These are phyloP conservation scores for Datnioides undecimradiatus DNA, from an alignment of 2,113 vertebrate genomes.

Conservation along the genomic window DNA sequence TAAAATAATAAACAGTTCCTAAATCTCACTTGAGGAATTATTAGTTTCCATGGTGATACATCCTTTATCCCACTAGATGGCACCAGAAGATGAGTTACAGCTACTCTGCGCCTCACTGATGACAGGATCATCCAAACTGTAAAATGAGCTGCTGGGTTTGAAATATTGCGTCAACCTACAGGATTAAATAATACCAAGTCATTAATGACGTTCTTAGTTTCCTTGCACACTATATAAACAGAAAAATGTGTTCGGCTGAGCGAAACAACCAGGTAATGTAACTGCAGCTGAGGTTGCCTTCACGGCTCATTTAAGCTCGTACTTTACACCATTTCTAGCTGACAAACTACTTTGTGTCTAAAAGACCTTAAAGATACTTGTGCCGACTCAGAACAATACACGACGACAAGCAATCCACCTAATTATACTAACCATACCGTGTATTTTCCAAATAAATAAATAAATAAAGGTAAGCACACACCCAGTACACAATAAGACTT, in stretches of 20 bases:
- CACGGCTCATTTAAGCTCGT: neutral
- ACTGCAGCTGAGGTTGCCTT: slow-evolving; percentile 39
- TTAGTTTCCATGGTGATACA: neutral
- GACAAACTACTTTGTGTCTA: too few relatives aligned
- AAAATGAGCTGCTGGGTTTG: neutral
- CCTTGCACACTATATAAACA: too few relatives aligned
- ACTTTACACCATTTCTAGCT: too few relatives aligned
- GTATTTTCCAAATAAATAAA: too few relatives aligned
- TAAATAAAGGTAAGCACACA: too few relatives aligned
- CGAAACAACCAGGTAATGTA: neutral
- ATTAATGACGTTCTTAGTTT: neutral
- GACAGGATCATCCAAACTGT: neutral
- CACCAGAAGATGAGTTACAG: slow-evolving; percentile 22
- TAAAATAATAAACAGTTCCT: neutral
- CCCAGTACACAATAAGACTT: too few relatives aligned
- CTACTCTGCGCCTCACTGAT: neutral
- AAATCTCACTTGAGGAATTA: neutral
- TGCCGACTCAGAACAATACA: too few relatives aligned
- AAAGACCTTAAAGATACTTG: too few relatives aligned
- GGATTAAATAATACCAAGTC: accelerated
- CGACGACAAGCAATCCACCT: too few relatives aligned
- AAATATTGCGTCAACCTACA: neutral
- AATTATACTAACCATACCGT: too few relatives aligned
- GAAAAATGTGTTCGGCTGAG: neutral
- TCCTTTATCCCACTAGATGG: slow-evolving; percentile 46